These are phyloP conservation scores for Tanaodytes sp. DNA, from an alignment of 2,888 invertebrate genomes.

Conservation along the genomic window DNA sequence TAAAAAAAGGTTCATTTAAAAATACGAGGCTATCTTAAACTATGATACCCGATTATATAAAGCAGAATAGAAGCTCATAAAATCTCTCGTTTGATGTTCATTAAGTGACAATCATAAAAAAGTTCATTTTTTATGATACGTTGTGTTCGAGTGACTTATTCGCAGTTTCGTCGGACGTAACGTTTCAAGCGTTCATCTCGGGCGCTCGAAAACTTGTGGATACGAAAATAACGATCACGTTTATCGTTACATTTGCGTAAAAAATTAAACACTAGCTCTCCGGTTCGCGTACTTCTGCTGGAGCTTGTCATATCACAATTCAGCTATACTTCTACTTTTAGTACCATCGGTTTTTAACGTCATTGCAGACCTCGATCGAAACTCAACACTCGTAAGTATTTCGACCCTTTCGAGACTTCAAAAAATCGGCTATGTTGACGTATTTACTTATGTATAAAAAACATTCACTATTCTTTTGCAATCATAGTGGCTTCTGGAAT, in stretches of 20 bases:
- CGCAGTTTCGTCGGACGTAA: conserved; percentile 28
- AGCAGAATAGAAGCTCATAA: no score
- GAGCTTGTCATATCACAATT: conserved; percentile 42
- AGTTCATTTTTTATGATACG: conserved; percentile 32
- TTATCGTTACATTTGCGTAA: conserved; percentile 45
- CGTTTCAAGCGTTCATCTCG: conserved; percentile 17
- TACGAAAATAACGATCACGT: conserved; percentile 45
- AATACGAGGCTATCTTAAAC: no score
- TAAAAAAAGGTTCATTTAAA: no score
- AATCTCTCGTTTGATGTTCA: no score
- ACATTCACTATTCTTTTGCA: no score
- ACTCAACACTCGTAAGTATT: conserved; percentile 29
- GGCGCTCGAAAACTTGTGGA: conserved; percentile 20
- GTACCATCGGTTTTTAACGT: conserved; percentile 42
- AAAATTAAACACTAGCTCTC: conserved; percentile 43
- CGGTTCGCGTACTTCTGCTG: conserved; percentile 34
- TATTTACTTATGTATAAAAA: no score
- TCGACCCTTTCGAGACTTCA: conserved; percentile 32
- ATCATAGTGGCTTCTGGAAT: no score
- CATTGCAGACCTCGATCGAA: conserved; percentile 44
- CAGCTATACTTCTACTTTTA: conserved; percentile 48
- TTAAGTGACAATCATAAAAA: no score
- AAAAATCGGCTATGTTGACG: no score
- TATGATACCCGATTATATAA: no score
- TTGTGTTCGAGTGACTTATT: conserved; percentile 36